A percentile compares a stretch with the other conserved stretches of the same genome.
These are phyloP conservation scores for Grammomys dolichurus DNA, from an alignment of 2,113 vertebrate genomes.

Conservation along the genomic window DNA sequence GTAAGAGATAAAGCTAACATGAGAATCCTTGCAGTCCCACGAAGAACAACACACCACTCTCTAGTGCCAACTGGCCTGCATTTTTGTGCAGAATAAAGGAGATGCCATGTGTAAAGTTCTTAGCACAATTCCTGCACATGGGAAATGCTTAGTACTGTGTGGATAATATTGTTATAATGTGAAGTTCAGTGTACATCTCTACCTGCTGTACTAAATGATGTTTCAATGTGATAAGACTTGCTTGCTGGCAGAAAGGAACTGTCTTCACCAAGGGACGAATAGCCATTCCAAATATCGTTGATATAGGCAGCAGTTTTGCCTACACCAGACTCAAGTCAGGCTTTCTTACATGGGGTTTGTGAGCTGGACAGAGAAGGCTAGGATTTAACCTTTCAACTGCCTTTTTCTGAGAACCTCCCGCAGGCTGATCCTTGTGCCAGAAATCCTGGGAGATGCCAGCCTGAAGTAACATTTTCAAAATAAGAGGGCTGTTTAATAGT, in stretches of 20 bases:
- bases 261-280: too few species aligned
- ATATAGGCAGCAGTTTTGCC: neutral
- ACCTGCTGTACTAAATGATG: neutral
- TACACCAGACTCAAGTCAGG: too few species aligned
- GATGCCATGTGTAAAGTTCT: neutral
- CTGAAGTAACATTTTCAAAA: neutral
- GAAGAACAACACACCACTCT: neutral
- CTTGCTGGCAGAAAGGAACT: neutral
- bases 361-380: neutral
- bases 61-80: neutral
- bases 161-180: neutral
- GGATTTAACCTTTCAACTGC: too few species aligned
- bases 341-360: neutral
- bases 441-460: neutral
- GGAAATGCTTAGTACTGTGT: neutral
- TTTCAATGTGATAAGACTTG: neutral
- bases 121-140: neutral
- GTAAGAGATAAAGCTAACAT: neutral
- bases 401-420: neutral
- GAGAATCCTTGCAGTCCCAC: too few species aligned
- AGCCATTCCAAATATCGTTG: neutral
- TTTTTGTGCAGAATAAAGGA: neutral
- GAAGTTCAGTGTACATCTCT: neutral
- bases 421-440: neutral
- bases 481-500: neutral